phyloP scores from a whole-genome alignment of 1,140 invertebrate genomes.

The Galendromus occidentalis region DNA sequence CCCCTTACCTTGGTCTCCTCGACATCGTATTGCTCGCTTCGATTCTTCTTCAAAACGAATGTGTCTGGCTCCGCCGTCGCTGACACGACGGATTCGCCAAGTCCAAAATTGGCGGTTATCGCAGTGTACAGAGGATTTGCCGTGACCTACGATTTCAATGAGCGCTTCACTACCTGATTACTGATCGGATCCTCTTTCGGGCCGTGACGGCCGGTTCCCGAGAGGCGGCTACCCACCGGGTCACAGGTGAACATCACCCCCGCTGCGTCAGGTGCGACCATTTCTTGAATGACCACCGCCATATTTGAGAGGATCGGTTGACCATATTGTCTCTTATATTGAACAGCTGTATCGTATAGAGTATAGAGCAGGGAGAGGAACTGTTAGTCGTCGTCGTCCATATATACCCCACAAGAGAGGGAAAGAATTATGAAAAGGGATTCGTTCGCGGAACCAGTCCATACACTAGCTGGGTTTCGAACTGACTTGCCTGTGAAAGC shows the following conservation, averaged over 20 bases:
- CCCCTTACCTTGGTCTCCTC: background rate
- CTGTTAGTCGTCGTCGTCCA: too few relatives aligned
- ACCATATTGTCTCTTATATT: constrained; percentile 45
- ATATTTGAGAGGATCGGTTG: constrained; percentile 40
- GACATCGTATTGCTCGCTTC: background rate
- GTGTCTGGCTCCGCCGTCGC: background rate
- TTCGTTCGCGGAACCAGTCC: too few relatives aligned
- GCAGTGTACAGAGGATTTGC: background rate
- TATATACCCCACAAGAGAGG: too few relatives aligned
- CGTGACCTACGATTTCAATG: background rate
- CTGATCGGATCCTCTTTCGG: too few relatives aligned
- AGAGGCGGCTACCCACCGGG: constrained; percentile 32
- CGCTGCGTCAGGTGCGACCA: constrained; percentile 44
- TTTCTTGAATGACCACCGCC: constrained; percentile 54
- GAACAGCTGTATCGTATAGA: constrained; percentile 36
- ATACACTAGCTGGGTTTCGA: background rate
- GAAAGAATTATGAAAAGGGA: too few relatives aligned
- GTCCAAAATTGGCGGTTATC: background rate
- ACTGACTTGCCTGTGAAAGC: constrained; percentile 27
- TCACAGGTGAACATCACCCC: constrained; percentile 59
- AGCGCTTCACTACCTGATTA: too few relatives aligned
- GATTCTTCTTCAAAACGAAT: background rate
- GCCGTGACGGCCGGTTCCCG: too few relatives aligned
- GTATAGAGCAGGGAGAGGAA: too few relatives aligned
- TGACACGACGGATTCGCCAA: background rate